These are phyloP conservation scores for Ennomos erosarius DNA, from an alignment of 2,888 invertebrate species.

Conservation along the genomic window DNA sequence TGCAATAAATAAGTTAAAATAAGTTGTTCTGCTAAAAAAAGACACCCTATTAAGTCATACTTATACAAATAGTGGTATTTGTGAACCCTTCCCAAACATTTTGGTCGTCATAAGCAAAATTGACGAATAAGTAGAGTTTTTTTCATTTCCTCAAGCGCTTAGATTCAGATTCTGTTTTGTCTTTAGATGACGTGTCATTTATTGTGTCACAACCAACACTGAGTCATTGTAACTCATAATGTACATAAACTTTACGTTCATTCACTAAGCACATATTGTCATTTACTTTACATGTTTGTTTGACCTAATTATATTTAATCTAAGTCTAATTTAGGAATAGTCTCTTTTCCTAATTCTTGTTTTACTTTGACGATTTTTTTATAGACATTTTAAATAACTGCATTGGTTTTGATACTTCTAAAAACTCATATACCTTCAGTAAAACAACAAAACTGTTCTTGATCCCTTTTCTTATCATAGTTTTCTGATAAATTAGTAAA, in stretches of 20 bases:
- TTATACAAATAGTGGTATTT: no score
- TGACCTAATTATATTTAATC: no score
- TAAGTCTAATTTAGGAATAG: no score
- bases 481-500: slow-evolving; percentile 16
- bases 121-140: background rate
- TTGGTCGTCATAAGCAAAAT: slow-evolving; percentile 2
- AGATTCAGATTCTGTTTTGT: slow-evolving; percentile 8
- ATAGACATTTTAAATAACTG: no score
- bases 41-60: no score
- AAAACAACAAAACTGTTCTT: slow-evolving; percentile 15
- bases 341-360: no score
- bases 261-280: slow-evolving; percentile 35
- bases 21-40: no score
- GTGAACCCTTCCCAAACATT: slow-evolving; percentile 5
- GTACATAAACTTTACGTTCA: slow-evolving; percentile 55
- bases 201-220: slow-evolving; percentile 42
- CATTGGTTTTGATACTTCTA: background rate
- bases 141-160: background rate
- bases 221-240: slow-evolving; percentile 53
- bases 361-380: no score
- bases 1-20: no score
- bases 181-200: slow-evolving; percentile 33
- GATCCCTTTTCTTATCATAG: slow-evolving; percentile 22
- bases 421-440: background rate
- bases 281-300: background rate